Evolutionary conservation across 2,888 invertebrate genomes (phyloP), one percentile per base, ranked within the genome.

Genomic region (Drepana falcataria): DNA sequence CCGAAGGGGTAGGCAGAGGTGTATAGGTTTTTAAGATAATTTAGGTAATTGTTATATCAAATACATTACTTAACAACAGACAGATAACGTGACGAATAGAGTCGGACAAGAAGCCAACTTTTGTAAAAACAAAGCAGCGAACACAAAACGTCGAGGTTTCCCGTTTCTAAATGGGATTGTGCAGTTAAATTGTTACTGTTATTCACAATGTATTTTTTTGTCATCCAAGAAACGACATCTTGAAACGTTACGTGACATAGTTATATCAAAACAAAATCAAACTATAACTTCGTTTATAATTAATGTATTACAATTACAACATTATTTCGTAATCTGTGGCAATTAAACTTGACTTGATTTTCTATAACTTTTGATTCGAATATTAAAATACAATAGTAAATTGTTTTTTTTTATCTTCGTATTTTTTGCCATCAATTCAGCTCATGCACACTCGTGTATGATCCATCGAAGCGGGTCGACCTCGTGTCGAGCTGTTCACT

Each of bases 401-500:
- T 21, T 21, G 21, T 0, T 21, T 21, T 21, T 21, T 21, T 21
- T 21, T 1, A 21, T 21, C 21, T 21, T 21, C 21, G 21, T 21
- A 21, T 21, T 21, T 21, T 21, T 21, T 53, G 54, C 51, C 33
- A 55, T 53, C 53, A 35, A 41, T 48, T 57, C 53, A 51, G 21
- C 48, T 41, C 48, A 35, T 35, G 48, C 40, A 33, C 54, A 21
- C 5, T 21, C 33, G 5, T 21, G 35, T 48, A 33, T 37, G 37
- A 37, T 4, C 70, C 68, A 58, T 57, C 56, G 48, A 65, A 65
- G 65, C 60, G 59, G 57, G 52, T 57, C 63, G 69, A 68, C 64
- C 61, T 63, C 53, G 60, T 58, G 66, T 55, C 48, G 37, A 57
- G 48, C 48, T 55, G 53, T 35, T 57, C 67, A 69, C 54, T 61